These are phyloP conservation scores for Dasyprocta punctata DNA, from an alignment of 2,113 vertebrate genomes.

Conservation along the genomic window DNA sequence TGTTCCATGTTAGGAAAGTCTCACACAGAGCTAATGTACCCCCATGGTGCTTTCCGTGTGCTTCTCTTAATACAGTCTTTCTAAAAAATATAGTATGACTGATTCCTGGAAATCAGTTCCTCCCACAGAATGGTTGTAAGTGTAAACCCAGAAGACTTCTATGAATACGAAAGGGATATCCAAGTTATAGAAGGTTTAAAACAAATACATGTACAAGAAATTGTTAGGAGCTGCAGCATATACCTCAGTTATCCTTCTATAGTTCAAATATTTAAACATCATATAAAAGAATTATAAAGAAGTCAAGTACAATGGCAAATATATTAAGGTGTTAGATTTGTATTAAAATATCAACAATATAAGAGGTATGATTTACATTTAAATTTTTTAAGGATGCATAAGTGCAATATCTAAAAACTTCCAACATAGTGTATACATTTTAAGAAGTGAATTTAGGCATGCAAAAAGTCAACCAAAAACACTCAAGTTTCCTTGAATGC, in stretches of 20 bases:
- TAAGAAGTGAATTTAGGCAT: background rate
- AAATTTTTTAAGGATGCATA: background rate
- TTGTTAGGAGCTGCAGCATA: background rate
- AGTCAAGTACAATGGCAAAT: background rate
- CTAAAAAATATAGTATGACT: background rate
- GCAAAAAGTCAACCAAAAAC: background rate
- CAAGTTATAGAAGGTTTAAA: background rate
- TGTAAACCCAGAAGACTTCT: background rate
- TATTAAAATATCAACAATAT: background rate
- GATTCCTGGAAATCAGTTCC: background rate
- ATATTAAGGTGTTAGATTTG: background rate
- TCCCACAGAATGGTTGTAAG: background rate
- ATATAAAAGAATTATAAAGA: background rate
- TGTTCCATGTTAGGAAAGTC: background rate
- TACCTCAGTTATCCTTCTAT: background rate
- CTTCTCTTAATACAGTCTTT: background rate
- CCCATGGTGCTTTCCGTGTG: background rate
- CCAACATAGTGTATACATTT: background rate
- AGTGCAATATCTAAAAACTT: background rate
- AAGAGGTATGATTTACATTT: background rate
- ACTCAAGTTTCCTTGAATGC: background rate
- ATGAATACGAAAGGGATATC: background rate
- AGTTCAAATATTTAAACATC: background rate
- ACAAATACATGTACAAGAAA: background rate
- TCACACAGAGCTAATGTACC: background rate